Evolutionary conservation across 2,113 vertebrate genomes (phyloP), one percentile per base, ranked within the genome.

Genomic region (Embiotoca jacksoni): DNA sequence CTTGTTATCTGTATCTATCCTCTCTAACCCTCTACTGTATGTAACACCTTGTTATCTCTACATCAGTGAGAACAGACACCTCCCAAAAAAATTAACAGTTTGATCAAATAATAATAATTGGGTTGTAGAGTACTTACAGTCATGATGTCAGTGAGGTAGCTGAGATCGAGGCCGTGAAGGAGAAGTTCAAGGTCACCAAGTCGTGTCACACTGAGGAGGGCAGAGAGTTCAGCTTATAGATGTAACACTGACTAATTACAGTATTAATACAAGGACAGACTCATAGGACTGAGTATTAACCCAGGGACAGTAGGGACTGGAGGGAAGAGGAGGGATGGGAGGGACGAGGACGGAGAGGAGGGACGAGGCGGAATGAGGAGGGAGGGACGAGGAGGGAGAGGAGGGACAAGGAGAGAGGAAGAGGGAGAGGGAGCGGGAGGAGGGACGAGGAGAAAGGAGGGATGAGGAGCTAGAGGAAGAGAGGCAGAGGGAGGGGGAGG

Each of bases 141-240:
- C 75, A 95, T 86, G 64, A 90, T 70, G 73, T 96, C 95, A 57
- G 84, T 66, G 68, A 98, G 85, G 81, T 96, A 89, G 81, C 95
- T 95, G 64, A 99, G 94, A 72, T 93, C 94, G 58, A 99, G 93
- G 41, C 98, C 97, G 70, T 96, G 94, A 32, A 99, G 96, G 89
- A 99, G 93, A 62, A 99, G 87, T 80, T 97, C 94, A 55, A 97
- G 65, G 53, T 96, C 97, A 92, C 93, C 91, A 59, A 96, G 35
- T 85, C 93, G 94, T 83, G 41, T 89, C 23, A 85, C 94, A 88
- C 97, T 99, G 78, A 60, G 47, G 35, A 80, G 41, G 50, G 16
- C 16, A 83, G 73, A 79, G 30, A 73, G 8, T 15, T 53, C 6
- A 70, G 1, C 4, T 44, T 1, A 44, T 39, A 23, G 23, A 23